Percentiles rank a stretch among this genome's conserved stretches.
These are phyloP conservation scores for Chromis chromis DNA, from an alignment of 2,797 vertebrate species.

Conservation along the genomic window DNA sequence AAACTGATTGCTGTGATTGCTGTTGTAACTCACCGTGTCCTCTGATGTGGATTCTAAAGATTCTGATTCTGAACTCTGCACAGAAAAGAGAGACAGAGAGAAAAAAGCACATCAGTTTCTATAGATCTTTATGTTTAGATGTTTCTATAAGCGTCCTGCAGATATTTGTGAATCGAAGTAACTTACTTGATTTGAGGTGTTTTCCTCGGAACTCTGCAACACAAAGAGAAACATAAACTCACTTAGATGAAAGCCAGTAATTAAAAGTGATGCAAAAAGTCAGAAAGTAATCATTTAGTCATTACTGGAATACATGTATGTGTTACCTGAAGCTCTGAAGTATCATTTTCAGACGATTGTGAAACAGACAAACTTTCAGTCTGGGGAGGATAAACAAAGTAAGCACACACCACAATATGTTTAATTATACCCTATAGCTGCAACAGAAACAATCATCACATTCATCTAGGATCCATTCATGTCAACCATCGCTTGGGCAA, in stretches of 20 bases:
- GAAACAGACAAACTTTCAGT: slow-evolving; percentile 69
- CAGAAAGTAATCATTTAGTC: slow-evolving; percentile 21
- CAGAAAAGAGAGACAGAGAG: slow-evolving; percentile 7
- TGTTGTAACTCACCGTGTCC: slow-evolving; percentile 67
- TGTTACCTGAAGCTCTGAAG: slow-evolving; percentile 70
- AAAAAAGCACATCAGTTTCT: not conserved
- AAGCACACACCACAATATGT: slow-evolving; percentile 27
- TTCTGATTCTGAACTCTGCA: slow-evolving; percentile 78
- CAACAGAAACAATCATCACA: slow-evolving; percentile 50
- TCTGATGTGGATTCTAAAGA: slow-evolving; percentile 73
- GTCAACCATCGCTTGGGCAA: slow-evolving; percentile 25
- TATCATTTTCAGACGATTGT: slow-evolving; percentile 74
- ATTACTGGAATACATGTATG: not conserved
- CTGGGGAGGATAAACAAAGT: slow-evolving; percentile 57
- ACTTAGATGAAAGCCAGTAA: not conserved
- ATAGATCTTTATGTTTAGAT: not conserved
- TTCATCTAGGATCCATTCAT: slow-evolving; percentile 46
- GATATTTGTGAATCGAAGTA: not conserved
- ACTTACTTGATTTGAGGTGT: slow-evolving; percentile 70
- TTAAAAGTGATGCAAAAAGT: not conserved
- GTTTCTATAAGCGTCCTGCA: not conserved
- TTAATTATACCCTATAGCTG: slow-evolving; percentile 61
- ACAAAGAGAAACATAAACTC: slow-evolving; percentile 1
- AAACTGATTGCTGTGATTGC: not conserved
- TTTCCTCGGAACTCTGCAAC: slow-evolving; percentile 78